These are phyloP conservation scores for Celastrina argiolus DNA, from an alignment of 2,888 invertebrate species.

Conservation along the genomic window DNA sequence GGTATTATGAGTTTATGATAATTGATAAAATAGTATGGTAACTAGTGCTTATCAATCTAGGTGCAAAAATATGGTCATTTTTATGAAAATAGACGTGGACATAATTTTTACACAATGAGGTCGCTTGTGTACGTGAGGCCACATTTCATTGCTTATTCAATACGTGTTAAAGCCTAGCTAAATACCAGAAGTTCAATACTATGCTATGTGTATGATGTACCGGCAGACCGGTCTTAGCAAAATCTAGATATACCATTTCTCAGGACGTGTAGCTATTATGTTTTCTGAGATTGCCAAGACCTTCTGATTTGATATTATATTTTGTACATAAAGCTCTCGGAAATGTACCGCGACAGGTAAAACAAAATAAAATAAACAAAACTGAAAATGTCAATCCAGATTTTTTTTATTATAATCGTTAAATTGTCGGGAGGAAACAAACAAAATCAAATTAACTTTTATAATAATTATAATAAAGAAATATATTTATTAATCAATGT, in stretches of 20 bases:
- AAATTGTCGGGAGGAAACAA: conserved; percentile 33
- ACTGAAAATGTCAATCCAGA: conserved; percentile 9
- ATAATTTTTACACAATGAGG: conserved; percentile 59
- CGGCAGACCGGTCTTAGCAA: neutral
- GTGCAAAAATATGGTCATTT: conserved; percentile 69
- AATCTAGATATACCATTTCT: neutral
- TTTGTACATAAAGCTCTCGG: conserved; percentile 2
- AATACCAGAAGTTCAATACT: conserved; percentile 4
- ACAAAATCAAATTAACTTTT: conserved; percentile 34
- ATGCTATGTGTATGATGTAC: neutral
- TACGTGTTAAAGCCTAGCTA: conserved; percentile 15
- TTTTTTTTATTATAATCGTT: conserved; percentile 38
- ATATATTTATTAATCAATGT: neutral
- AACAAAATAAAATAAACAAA: conserved; percentile 28
- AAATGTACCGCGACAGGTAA: neutral
- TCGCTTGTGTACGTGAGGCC: conserved; percentile 49
- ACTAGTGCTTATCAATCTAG: conserved; percentile 56
- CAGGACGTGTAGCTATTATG: neutral
- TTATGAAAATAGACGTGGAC: conserved; percentile 65
- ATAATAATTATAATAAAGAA: conserved; percentile 1
- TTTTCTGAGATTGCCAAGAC: neutral
- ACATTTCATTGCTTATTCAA: conserved; percentile 33
- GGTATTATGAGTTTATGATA: conserved; percentile 9
- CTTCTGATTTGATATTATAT: neutral
- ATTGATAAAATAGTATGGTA: conserved; percentile 30